These are phyloP conservation scores for Euwallacea similis DNA, from an alignment of 1,140 invertebrate species.

Conservation along the genomic window DNA sequence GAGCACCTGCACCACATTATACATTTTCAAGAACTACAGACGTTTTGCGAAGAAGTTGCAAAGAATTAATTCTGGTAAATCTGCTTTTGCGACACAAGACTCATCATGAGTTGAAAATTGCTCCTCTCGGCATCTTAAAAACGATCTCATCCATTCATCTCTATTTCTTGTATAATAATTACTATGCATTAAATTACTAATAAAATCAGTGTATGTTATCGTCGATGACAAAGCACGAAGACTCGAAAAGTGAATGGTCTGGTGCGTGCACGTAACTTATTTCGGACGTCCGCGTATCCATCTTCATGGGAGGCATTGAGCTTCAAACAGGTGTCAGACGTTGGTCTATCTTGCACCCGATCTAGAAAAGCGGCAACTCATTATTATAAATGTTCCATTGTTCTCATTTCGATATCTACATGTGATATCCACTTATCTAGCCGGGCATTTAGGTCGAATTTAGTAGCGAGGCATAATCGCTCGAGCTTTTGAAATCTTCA, in stretches of 20 bases:
- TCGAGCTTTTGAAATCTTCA: neutral
- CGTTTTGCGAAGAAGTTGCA: too few relatives aligned
- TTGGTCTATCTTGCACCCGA: constrained; percentile 26
- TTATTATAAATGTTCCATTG: constrained; percentile 37
- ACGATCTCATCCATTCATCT: too few relatives aligned
- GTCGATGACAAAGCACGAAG: constrained; percentile 6
- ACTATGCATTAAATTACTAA: too few relatives aligned
- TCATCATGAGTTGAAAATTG: too few relatives aligned
- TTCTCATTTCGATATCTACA: constrained; percentile 26
- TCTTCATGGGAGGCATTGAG: constrained; percentile 33
- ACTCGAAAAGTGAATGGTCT: constrained; percentile 21
- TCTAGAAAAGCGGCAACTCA: constrained; percentile 29
- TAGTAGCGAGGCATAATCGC: neutral
- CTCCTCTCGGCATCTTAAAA: too few relatives aligned
- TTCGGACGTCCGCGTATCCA: constrained; percentile 28
- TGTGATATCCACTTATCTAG: constrained; percentile 27
- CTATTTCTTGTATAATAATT: too few relatives aligned
- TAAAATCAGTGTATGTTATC: too few relatives aligned
- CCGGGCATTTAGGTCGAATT: constrained; percentile 27
- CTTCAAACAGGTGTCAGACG: constrained; percentile 33
- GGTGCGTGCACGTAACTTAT: constrained; percentile 21
- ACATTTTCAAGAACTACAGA: too few relatives aligned
- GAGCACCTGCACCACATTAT: too few relatives aligned
- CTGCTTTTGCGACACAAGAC: too few relatives aligned
- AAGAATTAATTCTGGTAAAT: too few relatives aligned